A percentile compares a stretch with the other conserved stretches of the same genome.
phyloP scores from a whole-genome alignment of 2,888 invertebrate species.

The Stenotaenia linearis region DNA sequence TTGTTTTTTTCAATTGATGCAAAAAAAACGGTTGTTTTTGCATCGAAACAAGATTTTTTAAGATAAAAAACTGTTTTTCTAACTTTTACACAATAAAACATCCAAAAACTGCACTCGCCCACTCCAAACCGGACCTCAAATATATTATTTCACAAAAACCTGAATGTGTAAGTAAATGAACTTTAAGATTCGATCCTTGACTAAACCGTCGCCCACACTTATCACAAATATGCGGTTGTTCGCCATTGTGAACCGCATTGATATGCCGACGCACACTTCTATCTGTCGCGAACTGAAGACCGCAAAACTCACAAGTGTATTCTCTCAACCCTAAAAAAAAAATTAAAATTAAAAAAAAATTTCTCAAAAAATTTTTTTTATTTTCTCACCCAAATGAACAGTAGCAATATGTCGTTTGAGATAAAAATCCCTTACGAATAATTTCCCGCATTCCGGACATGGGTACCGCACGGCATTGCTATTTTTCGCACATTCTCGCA shows the following conservation, averaged over 20 bases:
- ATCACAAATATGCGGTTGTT: not conserved
- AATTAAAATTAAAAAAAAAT: not conserved
- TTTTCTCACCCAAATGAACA: not conserved
- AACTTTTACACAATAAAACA: no score
- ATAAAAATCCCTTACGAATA: not conserved
- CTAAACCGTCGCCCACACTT: not conserved
- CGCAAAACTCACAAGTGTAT: not conserved
- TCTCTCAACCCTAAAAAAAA: not conserved
- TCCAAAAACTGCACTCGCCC: no score
- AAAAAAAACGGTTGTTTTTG: no score
- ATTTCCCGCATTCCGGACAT: not conserved
- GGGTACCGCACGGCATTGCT: not conserved
- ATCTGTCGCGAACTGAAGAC: not conserved
- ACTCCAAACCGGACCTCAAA: no score
- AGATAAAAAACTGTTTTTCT: no score
- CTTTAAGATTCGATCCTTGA: not conserved
- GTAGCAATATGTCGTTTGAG: not conserved
- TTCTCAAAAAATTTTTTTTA: not conserved
- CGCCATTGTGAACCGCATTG: not conserved
- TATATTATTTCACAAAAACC: not conserved
- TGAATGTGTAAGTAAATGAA: not conserved
- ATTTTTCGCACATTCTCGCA: not conserved
- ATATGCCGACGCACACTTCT: not conserved
- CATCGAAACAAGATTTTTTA: no score
- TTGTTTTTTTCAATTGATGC: no score